Conservation (phyloP, 2,113 vertebrate species). For the Myodes glareolus region DNA sequence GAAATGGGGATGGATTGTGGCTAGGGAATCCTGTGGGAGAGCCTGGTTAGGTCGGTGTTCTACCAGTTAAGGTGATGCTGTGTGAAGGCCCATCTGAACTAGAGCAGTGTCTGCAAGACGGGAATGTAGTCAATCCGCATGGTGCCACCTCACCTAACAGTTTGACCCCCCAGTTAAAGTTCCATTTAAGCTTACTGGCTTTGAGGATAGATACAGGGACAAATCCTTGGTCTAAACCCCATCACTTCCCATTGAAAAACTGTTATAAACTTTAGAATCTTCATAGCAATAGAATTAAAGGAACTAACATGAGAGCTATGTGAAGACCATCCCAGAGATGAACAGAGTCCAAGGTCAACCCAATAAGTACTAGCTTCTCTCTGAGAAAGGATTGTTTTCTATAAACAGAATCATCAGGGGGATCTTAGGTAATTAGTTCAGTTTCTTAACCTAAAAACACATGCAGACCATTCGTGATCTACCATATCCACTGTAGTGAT, state of each 20-base stretch:
- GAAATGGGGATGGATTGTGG: neutral
- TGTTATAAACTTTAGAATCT: constrained; percentile 8
- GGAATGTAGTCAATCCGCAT: neutral
- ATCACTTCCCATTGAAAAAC: neutral
- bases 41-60: neutral
- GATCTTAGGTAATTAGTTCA: neutral
- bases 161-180: neutral
- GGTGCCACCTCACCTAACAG: neutral
- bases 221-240: constrained; percentile 5
- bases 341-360: neutral
- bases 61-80: neutral
- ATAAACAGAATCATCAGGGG: constrained; percentile 29
- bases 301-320: neutral
- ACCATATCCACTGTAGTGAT: neutral
- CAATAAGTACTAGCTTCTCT: neutral
- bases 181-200: neutral
- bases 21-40: neutral
- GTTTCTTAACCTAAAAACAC: neutral
- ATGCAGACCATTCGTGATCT: neutral
- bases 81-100: neutral
- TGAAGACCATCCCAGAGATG: neutral
- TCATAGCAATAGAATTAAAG: constrained; percentile 13
- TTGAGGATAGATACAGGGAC: neutral
- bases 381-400: neutral
- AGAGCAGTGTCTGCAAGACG: neutral